These are phyloP conservation scores for Prietella phreatophila DNA, from an alignment of 2,113 vertebrate species.

Conservation along the genomic window DNA sequence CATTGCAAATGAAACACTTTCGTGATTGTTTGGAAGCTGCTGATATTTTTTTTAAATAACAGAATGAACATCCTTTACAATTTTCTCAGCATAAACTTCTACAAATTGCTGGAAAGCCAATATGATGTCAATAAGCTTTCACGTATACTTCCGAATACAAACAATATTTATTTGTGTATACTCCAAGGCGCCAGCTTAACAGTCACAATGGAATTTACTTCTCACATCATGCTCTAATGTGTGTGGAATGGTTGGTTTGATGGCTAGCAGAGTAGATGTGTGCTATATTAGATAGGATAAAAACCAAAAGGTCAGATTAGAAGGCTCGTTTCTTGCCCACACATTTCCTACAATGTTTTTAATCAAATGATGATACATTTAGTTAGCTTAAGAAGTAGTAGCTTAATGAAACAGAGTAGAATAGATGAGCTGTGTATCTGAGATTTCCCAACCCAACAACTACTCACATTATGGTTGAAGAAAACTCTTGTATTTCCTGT, in stretches of 20 bases:
- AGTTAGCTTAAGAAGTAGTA: background rate
- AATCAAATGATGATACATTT: background rate
- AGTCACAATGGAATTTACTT: conserved; percentile 1
- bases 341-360: background rate
- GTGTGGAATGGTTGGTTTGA: conserved; percentile 35
- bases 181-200: background rate
- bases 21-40: background rate
- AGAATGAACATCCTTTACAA: background rate
- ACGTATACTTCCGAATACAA: background rate
- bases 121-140: background rate
- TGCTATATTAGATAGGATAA: conserved; percentile 30
- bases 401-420: background rate
- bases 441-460: background rate
- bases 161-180: conserved; percentile 18
- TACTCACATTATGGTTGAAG: background rate
- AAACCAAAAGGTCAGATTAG: conserved; percentile 6
- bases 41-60: background rate
- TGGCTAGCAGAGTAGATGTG: conserved; percentile 32
- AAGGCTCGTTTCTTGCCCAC: background rate
- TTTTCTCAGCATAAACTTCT: background rate
- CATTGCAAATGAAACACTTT: background rate
- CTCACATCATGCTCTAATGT: conserved; percentile 18
- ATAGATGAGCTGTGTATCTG: background rate
- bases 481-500: conserved; percentile 38
- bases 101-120: background rate